Conservation (phyloP, 2,888 invertebrate genomes). For the Phyto melanocephala region DNA sequence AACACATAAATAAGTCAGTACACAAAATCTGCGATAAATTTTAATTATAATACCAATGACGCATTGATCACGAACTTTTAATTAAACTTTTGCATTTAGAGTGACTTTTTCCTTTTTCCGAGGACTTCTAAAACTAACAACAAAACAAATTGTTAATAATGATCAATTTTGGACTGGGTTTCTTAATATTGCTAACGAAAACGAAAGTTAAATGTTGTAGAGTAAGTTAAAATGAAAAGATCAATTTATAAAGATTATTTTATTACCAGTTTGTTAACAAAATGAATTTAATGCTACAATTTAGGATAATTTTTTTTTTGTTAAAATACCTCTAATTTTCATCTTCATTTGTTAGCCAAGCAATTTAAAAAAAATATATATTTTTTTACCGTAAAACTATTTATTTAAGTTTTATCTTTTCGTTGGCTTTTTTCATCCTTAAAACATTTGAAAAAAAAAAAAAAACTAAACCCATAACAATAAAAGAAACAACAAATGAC, state of each 20-base stretch:
- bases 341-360: slow-evolving; percentile 34
- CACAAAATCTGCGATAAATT: slow-evolving; percentile 55
- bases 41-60: slow-evolving; percentile 67
- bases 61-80: slow-evolving; percentile 66
- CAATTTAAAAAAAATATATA: not conserved
- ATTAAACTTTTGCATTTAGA: slow-evolving; percentile 65
- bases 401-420: slow-evolving; percentile 5
- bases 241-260: slow-evolving; percentile 47
- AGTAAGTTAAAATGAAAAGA: slow-evolving; percentile 22
- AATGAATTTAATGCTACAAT: slow-evolving; percentile 12
- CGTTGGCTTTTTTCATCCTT: not conserved
- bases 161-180: not conserved
- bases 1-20: slow-evolving; percentile 9
- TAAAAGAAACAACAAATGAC: slow-evolving; percentile 10
- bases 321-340: slow-evolving; percentile 21
- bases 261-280: slow-evolving; percentile 31
- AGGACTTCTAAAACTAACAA: not conserved
- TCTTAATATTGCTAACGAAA: slow-evolving; percentile 17
- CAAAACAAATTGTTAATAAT: slow-evolving; percentile 26
- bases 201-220: slow-evolving; percentile 53
- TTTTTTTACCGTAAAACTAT: too few relatives aligned
- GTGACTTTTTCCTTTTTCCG: slow-evolving; percentile 22
- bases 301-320: not conserved
- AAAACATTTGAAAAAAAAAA: not conserved
- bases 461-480: not conserved